Percentiles rank a stretch among this genome's conserved stretches.
These are phyloP conservation scores for Limenitis arthemis DNA, from an alignment of 2,888 invertebrate species.

Conservation along the genomic window DNA sequence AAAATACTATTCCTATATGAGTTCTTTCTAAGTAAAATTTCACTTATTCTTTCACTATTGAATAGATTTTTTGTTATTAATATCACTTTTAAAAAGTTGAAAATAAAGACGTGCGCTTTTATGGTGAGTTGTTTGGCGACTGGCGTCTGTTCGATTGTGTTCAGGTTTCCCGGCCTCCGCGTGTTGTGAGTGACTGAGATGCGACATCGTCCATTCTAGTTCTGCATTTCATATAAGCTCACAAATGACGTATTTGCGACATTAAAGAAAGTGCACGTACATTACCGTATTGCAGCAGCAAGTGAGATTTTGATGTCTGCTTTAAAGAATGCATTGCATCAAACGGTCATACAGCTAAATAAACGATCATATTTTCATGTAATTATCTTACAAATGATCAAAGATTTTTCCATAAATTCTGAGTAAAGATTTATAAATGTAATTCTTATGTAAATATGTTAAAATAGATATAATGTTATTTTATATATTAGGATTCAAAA, in stretches of 20 bases:
- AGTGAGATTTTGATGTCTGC: background rate
- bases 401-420: too few species aligned
- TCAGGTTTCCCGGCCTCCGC: background rate
- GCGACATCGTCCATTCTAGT: slow-evolving; percentile 3
- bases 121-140: slow-evolving; percentile 7
- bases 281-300: slow-evolving; percentile 5
- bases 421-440: too few species aligned
- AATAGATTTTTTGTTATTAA: slow-evolving; percentile 1
- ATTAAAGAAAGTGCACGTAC: slow-evolving; percentile 17
- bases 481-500: too few species aligned
- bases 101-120: slow-evolving; percentile 4
- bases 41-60: background rate
- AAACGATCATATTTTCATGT: too few species aligned
- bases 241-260: slow-evolving; percentile 13
- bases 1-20: background rate
- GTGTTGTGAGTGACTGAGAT: slow-evolving; percentile 4
- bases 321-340: background rate
- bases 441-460: too few species aligned
- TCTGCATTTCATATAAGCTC: slow-evolving; percentile 16
- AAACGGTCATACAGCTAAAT: too few species aligned
- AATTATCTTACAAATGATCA: too few species aligned
- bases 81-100: background rate
- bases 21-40: background rate
- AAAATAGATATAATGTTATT: too few species aligned
- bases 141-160: slow-evolving; percentile 1